phyloP scores from a whole-genome alignment of 2,888 invertebrate species.

The Papilio protenor region DNA sequence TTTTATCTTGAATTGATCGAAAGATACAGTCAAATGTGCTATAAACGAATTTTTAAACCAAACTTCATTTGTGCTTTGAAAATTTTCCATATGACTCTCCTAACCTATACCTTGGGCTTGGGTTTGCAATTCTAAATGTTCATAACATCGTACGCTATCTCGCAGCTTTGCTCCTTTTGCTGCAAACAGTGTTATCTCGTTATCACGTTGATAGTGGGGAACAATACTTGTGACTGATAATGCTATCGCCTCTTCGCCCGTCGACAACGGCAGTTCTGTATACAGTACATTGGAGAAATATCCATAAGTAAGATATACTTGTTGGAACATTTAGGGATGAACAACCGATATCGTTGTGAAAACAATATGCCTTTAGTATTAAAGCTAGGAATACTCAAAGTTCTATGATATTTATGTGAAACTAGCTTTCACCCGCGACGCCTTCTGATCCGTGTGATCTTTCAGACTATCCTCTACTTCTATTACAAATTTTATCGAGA shows the following conservation, averaged over 20 bases:
- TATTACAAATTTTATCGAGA: too few relatives aligned
- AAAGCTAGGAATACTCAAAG: too few relatives aligned
- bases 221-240: slow-evolving; percentile 61
- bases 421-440: too few relatives aligned
- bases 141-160: background rate
- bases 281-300: background rate
- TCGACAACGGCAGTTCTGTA: background rate
- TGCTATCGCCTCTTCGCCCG: slow-evolving; percentile 47
- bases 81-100: background rate
- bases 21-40: too few relatives aligned
- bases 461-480: too few relatives aligned
- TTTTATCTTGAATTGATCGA: background rate
- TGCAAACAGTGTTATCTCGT: slow-evolving; percentile 58
- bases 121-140: background rate
- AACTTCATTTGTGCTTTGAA: background rate
- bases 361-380: background rate
- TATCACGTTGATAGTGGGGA: slow-evolving; percentile 62
- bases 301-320: background rate
- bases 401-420: too few relatives aligned
- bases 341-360: background rate
- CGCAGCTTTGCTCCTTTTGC: slow-evolving; percentile 46
- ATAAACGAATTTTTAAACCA: too few relatives aligned
- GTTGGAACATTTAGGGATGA: background rate
- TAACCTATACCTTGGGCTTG: background rate
- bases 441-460: too few relatives aligned